Base-by-base conservation (phyloP, 2,797 vertebrate genomes). In the Sparidentex hasta region DNA sequence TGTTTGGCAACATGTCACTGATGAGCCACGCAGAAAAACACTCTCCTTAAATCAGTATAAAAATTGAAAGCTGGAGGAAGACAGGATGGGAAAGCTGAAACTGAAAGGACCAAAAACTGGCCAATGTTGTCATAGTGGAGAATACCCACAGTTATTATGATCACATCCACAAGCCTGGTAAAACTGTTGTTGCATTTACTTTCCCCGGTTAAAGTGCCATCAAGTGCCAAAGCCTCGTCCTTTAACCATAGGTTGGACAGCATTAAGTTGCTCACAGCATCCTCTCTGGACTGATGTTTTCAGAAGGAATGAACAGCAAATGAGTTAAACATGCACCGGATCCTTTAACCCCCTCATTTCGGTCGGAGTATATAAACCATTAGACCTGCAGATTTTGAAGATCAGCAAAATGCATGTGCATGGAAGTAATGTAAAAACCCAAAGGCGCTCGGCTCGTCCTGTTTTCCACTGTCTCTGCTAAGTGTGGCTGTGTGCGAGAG, bases 251-350 rank as follows among this genome's bases (percentile, higher is more conserved):
- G 29, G 57, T 69, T 74, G 62, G 61, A 70, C 74, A 86, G 33
- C 62, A 64, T 70, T 46, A 67, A 58, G 76, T 73, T 75, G 29
- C 33, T 84, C 51, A 54, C 33, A 75, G 51, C 66, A 14, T 80
- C 74, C 62, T 81, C 59, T 65, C 66, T 80, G 54, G 74, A 76
- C 75, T 71, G 80, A 82, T 89, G 85, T 90, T 93, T 94, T 92
- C 78, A 88, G 86, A 91, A 88, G 78, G 85, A 90, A 85, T 80
- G 81, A 87, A 90, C 75, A 64, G 90, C 90, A 93, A 92, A 93
- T 89, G 88, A 87, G 92, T 92, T 90, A 92, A 93, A 93, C 87
- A 81, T 82, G 78, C 78, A 87, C 76, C 81, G 71, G 59, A 88
- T 87, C 83, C 90, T 88, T 88, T 82, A 87, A 82, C 80, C 64